These are phyloP conservation scores for Epinephelus malabaricus DNA, from an alignment of 2,797 vertebrate species.

Conservation along the genomic window DNA sequence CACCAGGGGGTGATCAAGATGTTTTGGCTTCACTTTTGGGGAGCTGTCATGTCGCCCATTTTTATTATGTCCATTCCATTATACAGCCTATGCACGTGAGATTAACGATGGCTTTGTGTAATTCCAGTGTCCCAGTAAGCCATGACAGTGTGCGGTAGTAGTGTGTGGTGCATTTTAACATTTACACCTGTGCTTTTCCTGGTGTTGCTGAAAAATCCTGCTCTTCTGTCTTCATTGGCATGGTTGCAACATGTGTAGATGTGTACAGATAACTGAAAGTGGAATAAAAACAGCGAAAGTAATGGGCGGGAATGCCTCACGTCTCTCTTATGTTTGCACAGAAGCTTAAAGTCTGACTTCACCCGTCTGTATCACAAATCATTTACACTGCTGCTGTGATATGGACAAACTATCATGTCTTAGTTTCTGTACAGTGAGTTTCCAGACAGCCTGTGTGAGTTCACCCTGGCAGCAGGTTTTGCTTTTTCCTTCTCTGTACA, in stretches of 20 bases:
- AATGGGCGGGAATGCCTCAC: background rate
- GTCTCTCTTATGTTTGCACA: conserved; percentile 3
- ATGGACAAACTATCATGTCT: conserved; percentile 22
- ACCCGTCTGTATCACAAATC: background rate
- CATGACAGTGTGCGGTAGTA: background rate
- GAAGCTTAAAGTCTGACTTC: conserved; percentile 25
- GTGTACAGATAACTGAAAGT: background rate
- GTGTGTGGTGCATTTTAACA: background rate
- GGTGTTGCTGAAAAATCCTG: background rate
- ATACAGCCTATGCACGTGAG: too few relatives aligned
- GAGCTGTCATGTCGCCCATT: too few relatives aligned
- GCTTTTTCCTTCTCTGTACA: conserved; percentile 38
- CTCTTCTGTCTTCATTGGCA: background rate
- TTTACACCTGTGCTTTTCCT: too few relatives aligned
- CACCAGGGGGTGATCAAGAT: too few relatives aligned
- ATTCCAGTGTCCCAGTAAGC: background rate
- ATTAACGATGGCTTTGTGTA: background rate
- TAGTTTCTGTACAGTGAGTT: conserved; percentile 5
- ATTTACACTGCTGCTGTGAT: conserved; percentile 31
- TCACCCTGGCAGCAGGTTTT: conserved; percentile 34
- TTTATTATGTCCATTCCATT: too few relatives aligned
- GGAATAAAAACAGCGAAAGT: background rate
- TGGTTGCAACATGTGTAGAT: conserved; percentile 3
- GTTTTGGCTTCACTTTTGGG: too few relatives aligned
- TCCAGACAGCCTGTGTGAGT: conserved; percentile 14